Evolutionary conservation across 2,888 invertebrate species (phyloP).

Genomic region (Drosophila engyochracea): DNA sequence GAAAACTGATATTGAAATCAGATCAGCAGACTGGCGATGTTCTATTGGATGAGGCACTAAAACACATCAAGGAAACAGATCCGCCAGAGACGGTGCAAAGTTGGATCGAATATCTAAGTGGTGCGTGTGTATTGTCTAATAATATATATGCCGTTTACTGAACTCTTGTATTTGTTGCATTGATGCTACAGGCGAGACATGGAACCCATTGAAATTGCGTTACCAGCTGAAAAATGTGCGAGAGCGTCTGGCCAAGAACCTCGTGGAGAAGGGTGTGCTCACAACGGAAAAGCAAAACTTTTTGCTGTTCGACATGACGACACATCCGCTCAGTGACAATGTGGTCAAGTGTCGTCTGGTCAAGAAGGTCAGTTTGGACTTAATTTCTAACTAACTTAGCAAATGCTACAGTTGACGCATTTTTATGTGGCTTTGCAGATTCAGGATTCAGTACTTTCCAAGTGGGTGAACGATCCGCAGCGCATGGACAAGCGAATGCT

Average conservation of each 20-base stretch:
- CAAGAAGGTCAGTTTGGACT: slow-evolving; percentile 90
- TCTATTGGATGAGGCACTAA: slow-evolving; percentile 96
- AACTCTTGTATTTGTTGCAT: background rate
- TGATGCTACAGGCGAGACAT: slow-evolving; percentile 93
- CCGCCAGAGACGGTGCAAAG: slow-evolving; percentile 98
- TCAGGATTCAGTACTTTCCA: slow-evolving; percentile 97
- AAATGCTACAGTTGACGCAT: background rate
- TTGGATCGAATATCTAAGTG: slow-evolving; percentile 99
- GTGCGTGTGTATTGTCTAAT: slow-evolving; percentile 85
- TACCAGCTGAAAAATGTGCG: slow-evolving; percentile 99
- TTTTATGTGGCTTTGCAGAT: slow-evolving; percentile 87
- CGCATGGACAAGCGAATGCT: slow-evolving; percentile 98
- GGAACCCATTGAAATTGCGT: slow-evolving; percentile 99
- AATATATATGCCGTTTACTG: background rate
- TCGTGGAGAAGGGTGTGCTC: slow-evolving; percentile 99
- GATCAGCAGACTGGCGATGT: slow-evolving; percentile 99
- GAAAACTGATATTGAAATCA: slow-evolving; percentile 92
- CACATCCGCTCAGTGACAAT: slow-evolving; percentile 98
- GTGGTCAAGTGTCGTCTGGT: slow-evolving; percentile 97
- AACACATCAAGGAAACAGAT: slow-evolving; percentile 99
- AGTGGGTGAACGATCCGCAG: slow-evolving; percentile 98
- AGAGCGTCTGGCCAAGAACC: slow-evolving; percentile 99
- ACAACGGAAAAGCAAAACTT: slow-evolving; percentile 99
- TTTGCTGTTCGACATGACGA: slow-evolving; percentile 99
- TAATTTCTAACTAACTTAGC: background rate